These are phyloP conservation scores for Xenopus laevis DNA, from an alignment of 2,113 vertebrate genomes.

Conservation along the genomic window DNA sequence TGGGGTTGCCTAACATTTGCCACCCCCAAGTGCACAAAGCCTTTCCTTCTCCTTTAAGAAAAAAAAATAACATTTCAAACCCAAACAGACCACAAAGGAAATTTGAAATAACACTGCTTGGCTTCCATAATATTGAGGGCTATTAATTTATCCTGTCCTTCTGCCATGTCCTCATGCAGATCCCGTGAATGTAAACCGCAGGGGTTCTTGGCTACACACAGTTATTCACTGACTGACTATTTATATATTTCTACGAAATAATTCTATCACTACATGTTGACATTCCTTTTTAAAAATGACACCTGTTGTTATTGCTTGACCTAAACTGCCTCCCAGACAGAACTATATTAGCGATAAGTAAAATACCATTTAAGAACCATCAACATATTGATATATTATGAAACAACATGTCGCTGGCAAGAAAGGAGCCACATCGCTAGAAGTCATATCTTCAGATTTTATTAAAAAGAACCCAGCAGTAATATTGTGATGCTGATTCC, in stretches of 20 bases:
- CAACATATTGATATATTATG: slow-evolving; percentile 37
- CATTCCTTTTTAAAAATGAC: slow-evolving; percentile 34
- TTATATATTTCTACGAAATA: background rate
- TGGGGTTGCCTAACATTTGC: no score
- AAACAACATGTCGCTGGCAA: slow-evolving; percentile 33
- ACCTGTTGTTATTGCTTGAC: slow-evolving; percentile 38
- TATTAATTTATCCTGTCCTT: no score
- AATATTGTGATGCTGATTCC: slow-evolving; percentile 14
- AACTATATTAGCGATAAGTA: slow-evolving; percentile 32
- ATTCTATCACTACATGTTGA: slow-evolving; percentile 5
- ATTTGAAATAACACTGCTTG: no score
- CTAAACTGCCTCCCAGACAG: slow-evolving; percentile 24
- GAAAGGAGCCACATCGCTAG: slow-evolving; percentile 21
- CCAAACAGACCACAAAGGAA: no score
- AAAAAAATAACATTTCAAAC: no score
- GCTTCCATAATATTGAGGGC: no score
- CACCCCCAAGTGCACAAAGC: no score
- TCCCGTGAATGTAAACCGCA: no score
- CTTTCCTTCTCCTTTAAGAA: no score
- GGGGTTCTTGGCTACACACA: background rate
- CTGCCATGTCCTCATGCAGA: no score
- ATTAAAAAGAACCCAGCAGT: slow-evolving; percentile 18
- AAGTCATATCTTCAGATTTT: slow-evolving; percentile 37
- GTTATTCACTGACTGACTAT: background rate
- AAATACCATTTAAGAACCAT: slow-evolving; percentile 35